Base-by-base conservation (phyloP, 2,113 vertebrate genomes). In the Scortum barcoo region DNA sequence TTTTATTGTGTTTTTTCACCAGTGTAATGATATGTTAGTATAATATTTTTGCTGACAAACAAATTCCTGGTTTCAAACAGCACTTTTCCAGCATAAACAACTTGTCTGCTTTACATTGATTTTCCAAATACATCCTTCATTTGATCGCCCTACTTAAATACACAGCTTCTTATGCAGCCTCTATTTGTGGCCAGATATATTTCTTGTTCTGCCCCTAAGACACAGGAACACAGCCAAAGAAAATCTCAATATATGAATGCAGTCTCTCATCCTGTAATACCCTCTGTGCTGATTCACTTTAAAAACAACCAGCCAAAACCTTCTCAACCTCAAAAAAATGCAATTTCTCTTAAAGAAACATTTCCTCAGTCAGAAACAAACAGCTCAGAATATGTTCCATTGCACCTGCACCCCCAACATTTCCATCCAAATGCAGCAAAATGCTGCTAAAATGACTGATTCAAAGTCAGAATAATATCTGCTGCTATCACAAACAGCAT, bases 231-330 rank as follows among this genome's bases (percentile, higher is more conserved):
- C 24, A 69, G 80, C 63, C 84, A 88, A 74, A 73, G 75, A 80
- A 78, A 83, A 83, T 53, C 48, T 11, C 42, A 68, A 86, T 76
- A 76, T 71, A 68, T 83, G 48, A 81, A 85, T 17, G 33, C 75
- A 79, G 69, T 19, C 77, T 87, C 71, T 83, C 61, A 72, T 83
- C 84, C 70, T 56, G 19, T 61, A 51, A 83, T 56, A 63, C 50
- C 70, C 11, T 57, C 66, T 48, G 26, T 69, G 71, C 77, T 78
- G 77, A 84, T 77, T 84, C 75, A 67, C 74, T 86, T 58, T 84
- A 69, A 78, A 77, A 83, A 78, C 71, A 78, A 62, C 24, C 71
- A 72, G 50, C 28, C 57, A 81, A 82, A 76, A 76, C 51, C 74
- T 75, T 46, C 28, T 57, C 53, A 77, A 63, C 50, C 42, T 22